Evolutionary conservation across 1,140 invertebrate species (phyloP), one percentile per base, ranked within the genome.

Genomic region (Eulimnadia texana): DNA sequence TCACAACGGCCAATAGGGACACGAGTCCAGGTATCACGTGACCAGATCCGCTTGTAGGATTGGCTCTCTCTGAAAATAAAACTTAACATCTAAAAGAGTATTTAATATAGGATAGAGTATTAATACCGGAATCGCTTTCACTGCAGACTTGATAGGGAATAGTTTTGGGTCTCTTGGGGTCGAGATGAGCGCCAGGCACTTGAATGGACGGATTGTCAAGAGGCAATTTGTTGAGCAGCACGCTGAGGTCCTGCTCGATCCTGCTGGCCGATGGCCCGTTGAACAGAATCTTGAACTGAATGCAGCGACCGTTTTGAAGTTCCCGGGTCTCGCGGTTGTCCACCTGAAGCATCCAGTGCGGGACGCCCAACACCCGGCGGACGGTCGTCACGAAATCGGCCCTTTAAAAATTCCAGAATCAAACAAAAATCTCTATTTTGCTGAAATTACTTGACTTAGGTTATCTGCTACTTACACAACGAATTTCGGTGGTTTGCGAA

Each of bases 331-430:
- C 82, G 13, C 90, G 78, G 33, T 80, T 82, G 73, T 94, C 90
- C 10, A 90, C 83, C 3, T 85, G 84, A 50, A 94, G 68, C 79
- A 92, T 88, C 91, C 90, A 94, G 68, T 88, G 84, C 0, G 90
- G 89, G 49, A 90, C 82, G 2, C 87, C 88, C 81, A 94, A 81
- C 1, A 92, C 82, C 61, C 80, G 74, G 51, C 89, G 78, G 1
- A 93, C 77, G 65, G 91, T 87, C 63, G 86, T 82, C 64, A 95
- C 79, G 73, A 94, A 94, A 73, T 86, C 83, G 1, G 85, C 82
- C 11, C 87, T 91, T n/a, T n/a, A n/a, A n/a, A n/a, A n/a, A n/a
- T n/a, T n/a, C n/a, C n/a, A n/a, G n/a, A 67, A 13, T 50, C 16
- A 47, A 24, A 33, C 2, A 60, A 24, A 9, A 0, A 53, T n/a